phyloP scores from a whole-genome alignment of 2,888 invertebrate species.

The Cyaniris semiargus region DNA sequence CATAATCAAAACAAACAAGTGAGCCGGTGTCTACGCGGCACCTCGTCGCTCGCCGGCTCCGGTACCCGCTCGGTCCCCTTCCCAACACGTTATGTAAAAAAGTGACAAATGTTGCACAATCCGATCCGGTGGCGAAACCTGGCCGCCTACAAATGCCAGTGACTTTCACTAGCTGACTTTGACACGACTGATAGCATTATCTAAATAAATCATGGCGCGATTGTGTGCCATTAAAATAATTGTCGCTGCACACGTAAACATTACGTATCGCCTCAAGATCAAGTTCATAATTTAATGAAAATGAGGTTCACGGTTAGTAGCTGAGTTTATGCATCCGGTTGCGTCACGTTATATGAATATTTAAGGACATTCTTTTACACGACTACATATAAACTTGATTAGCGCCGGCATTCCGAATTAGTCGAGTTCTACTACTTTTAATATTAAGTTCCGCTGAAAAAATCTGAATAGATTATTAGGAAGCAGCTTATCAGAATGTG shows the following conservation, averaged over 20 bases:
- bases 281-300: constrained; percentile 31
- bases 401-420: background rate
- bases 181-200: constrained; percentile 33
- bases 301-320: constrained; percentile 52
- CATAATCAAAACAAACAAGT: constrained; percentile 29
- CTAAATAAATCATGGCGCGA: constrained; percentile 19
- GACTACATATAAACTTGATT: background rate
- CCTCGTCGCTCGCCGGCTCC: background rate
- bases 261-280: constrained; percentile 32
- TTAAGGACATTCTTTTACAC: background rate
- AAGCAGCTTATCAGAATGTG: background rate
- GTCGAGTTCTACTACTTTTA: background rate
- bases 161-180: constrained; percentile 67
- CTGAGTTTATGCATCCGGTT: constrained; percentile 35
- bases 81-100: constrained; percentile 69
- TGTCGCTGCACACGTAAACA: constrained; percentile 16
- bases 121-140: constrained; percentile 76
- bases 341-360: constrained; percentile 1
- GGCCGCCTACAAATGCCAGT: constrained; percentile 72
- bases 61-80: constrained; percentile 32
- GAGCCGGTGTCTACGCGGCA: background rate
- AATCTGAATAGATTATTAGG: background rate
- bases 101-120: constrained; percentile 77
- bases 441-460: background rate
- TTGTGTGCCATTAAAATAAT: constrained; percentile 29